These are phyloP conservation scores for Clistopyga incitator DNA, from an alignment of 2,888 invertebrate species.

Conservation along the genomic window DNA sequence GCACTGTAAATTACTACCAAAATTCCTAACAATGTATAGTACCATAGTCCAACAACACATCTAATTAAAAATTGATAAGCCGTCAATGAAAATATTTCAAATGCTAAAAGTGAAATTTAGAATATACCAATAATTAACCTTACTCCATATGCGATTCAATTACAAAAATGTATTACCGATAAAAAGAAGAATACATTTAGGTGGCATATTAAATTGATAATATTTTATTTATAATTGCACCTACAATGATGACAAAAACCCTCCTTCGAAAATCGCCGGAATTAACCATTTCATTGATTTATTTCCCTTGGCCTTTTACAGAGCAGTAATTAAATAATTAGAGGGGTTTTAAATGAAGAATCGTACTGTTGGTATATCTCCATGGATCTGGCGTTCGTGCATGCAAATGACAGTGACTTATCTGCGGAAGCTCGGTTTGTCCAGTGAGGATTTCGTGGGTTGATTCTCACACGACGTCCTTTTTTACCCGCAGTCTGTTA, in stretches of 20 bases:
- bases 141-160: too few species aligned
- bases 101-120: too few species aligned
- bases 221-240: too few species aligned
- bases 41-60: too few species aligned
- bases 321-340: constrained; percentile 43
- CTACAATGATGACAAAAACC: neutral
- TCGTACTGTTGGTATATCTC: constrained; percentile 34
- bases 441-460: constrained; percentile 51
- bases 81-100: too few species aligned
- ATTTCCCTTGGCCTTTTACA: neutral
- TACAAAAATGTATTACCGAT: too few species aligned
- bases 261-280: neutral
- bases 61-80: too few species aligned
- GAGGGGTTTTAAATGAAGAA: constrained; percentile 29
- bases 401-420: constrained; percentile 60
- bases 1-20: too few species aligned
- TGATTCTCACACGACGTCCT: constrained; percentile 46
- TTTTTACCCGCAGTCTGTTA: constrained; percentile 46
- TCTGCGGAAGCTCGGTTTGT: constrained; percentile 63
- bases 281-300: neutral
- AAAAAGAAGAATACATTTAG: too few species aligned
- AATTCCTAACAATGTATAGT: too few species aligned
- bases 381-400: constrained; percentile 31
- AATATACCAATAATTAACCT: too few species aligned
- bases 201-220: too few species aligned